Percentiles rank a stretch among this genome's conserved stretches.
Evolutionary conservation across 2,888 invertebrate species (phyloP).

Genomic region (Pseudococcus longispinus): DNA sequence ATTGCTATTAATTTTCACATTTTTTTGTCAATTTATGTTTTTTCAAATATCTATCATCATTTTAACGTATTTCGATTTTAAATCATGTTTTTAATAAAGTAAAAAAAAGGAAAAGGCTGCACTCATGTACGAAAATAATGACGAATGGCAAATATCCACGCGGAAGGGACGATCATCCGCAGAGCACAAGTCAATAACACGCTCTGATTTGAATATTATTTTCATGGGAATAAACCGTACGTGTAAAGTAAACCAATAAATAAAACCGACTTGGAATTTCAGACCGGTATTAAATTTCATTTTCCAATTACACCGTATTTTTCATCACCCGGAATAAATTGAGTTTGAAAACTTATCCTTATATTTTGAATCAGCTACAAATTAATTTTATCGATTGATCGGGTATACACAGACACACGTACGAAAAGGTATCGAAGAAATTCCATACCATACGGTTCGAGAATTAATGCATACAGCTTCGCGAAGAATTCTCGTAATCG

Average conservation of each 20-base stretch:
- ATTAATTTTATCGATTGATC: conserved; percentile 3
- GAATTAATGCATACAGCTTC: neutral
- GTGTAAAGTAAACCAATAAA: neutral
- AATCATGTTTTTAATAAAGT: too few relatives aligned
- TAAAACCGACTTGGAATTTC: neutral
- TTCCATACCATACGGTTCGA: neutral
- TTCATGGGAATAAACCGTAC: neutral
- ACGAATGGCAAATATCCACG: too few relatives aligned
- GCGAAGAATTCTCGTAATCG: neutral
- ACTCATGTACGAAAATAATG: too few relatives aligned
- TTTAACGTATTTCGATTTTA: too few relatives aligned
- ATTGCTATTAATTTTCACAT: too few relatives aligned
- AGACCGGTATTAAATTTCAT: neutral
- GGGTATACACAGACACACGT: neutral
- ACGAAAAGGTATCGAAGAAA: neutral
- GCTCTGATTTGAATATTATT: neutral
- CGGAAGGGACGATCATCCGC: too few relatives aligned
- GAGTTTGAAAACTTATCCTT: neutral
- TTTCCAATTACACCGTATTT: neutral
- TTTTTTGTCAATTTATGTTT: too few relatives aligned
- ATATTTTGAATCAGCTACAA: neutral
- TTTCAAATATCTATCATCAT: too few relatives aligned
- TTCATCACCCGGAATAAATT: neutral
- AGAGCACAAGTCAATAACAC: neutral
- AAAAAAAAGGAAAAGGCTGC: too few relatives aligned